These are phyloP conservation scores for Cyprinus carpio DNA, from an alignment of 2,113 vertebrate genomes.

Conservation along the genomic window DNA sequence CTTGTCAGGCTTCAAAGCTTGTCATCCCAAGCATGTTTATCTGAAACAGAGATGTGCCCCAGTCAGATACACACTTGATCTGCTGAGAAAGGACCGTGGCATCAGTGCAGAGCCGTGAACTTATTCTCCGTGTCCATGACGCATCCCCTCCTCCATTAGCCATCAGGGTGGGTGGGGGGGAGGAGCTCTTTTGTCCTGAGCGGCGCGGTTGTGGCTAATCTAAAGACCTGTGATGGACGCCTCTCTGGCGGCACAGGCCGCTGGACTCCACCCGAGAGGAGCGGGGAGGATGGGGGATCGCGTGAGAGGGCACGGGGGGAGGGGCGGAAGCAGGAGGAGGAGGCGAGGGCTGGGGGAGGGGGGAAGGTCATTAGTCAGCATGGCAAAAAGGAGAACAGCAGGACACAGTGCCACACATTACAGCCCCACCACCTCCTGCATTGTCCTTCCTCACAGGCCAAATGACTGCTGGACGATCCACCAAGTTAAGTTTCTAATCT, in stretches of 20 bases:
- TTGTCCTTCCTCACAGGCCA: slow-evolving; percentile 47
- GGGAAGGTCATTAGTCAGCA: slow-evolving; percentile 64
- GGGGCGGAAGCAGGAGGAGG: slow-evolving; percentile 34
- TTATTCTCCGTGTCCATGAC: slow-evolving; percentile 22
- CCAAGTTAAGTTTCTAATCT: slow-evolving; percentile 46
- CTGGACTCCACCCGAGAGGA: slow-evolving; percentile 52
- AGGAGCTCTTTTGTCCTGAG: slow-evolving; percentile 56
- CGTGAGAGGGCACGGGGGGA: slow-evolving; percentile 39
- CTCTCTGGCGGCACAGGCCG: slow-evolving; percentile 49
- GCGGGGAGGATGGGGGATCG: slow-evolving; percentile 53
- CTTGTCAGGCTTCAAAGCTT: not conserved
- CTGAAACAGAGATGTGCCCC: not conserved
- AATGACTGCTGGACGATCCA: slow-evolving; percentile 44
- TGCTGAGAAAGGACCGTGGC: not conserved
- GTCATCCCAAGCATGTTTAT: not conserved
- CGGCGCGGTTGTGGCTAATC: slow-evolving; percentile 67
- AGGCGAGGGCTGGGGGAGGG: slow-evolving; percentile 30
- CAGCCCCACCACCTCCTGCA: slow-evolving; percentile 45
- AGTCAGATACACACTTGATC: slow-evolving; percentile 5
- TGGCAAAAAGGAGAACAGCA: slow-evolving; percentile 61
- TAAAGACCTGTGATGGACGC: slow-evolving; percentile 65
- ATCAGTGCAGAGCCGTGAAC: slow-evolving; percentile 20
- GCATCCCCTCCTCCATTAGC: slow-evolving; percentile 57
- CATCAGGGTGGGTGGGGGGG: not conserved
- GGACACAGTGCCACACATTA: slow-evolving; percentile 45